Conservation (phyloP, 2,113 vertebrate genomes). For the Semicossyphus pulcher region DNA sequence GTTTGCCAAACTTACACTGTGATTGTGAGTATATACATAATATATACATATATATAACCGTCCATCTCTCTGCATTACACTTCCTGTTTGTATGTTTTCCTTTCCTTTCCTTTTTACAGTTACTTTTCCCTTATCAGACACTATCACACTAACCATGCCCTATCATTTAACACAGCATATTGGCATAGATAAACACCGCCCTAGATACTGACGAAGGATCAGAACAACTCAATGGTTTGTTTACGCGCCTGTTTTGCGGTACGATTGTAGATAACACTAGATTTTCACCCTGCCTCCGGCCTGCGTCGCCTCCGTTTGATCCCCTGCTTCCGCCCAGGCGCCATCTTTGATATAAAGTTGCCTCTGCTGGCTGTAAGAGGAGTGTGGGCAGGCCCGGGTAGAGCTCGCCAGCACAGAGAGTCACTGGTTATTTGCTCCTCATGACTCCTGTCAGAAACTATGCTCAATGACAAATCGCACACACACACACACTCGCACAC, state of each 20-base stretch:
- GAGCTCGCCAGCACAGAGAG: conserved; percentile 33
- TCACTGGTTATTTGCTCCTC: conserved; percentile 57
- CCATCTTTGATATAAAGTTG: neutral
- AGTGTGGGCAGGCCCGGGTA: conserved; percentile 8
- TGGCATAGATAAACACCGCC: too few relatives aligned
- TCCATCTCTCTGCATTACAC: conserved; percentile 50
- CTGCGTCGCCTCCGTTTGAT: conserved; percentile 17
- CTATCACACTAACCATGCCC: neutral
- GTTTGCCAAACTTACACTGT: conserved; percentile 96
- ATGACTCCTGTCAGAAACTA: conserved; percentile 71
- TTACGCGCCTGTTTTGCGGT: conserved; percentile 22
- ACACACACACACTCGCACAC: neutral
- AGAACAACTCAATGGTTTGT: conserved; percentile 25
- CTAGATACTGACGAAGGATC: conserved; percentile 12
- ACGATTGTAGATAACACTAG: conserved; percentile 6
- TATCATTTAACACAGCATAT: conserved; percentile 1
- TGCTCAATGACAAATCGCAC: conserved; percentile 55
- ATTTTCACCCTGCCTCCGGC: neutral
- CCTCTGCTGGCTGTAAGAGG: conserved; percentile 37
- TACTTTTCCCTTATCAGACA: conserved; percentile 11
- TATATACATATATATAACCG: conserved; percentile 56
- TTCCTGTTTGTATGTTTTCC: conserved; percentile 30
- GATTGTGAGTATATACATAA: conserved; percentile 91
- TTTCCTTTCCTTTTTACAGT: conserved; percentile 1
- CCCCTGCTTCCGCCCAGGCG: neutral